Conservation (phyloP, 1,140 invertebrate genomes). For the Calycopis cecrops region DNA sequence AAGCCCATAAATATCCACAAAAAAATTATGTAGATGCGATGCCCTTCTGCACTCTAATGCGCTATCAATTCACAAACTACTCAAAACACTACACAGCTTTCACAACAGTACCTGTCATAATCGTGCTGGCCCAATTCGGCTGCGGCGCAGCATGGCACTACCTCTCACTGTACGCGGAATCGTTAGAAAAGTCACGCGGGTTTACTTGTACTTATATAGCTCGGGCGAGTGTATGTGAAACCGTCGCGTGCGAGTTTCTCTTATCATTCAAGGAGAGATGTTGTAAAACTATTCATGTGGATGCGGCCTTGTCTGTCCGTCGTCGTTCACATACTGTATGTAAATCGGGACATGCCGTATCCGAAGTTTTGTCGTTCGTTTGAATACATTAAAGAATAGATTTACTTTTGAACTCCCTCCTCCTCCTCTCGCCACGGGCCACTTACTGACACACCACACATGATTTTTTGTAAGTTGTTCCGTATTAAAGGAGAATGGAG, state of each 20-base stretch:
- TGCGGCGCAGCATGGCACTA: too few relatives aligned
- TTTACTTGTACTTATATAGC: constrained; percentile 26
- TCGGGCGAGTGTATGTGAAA: constrained; percentile 41
- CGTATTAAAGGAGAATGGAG: too few relatives aligned
- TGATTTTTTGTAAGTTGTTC: too few relatives aligned
- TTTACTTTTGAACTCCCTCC: neutral
- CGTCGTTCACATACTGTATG: constrained; percentile 16
- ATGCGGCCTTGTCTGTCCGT: constrained; percentile 27
- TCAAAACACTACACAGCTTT: too few relatives aligned
- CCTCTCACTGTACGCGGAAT: constrained; percentile 25
- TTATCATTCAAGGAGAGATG: constrained; percentile 54
- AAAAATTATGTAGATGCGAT: too few relatives aligned
- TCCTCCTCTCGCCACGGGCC: too few relatives aligned
- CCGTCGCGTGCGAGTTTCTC: constrained; percentile 61
- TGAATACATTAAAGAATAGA: neutral
- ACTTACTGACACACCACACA: too few relatives aligned
- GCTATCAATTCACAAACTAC: too few relatives aligned
- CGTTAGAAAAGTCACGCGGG: constrained; percentile 20
- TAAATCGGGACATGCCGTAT: constrained; percentile 3
- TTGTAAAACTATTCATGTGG: constrained; percentile 22
- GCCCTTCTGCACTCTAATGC: too few relatives aligned
- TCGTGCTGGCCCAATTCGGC: too few relatives aligned
- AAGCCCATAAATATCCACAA: too few relatives aligned
- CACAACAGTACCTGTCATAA: too few relatives aligned
- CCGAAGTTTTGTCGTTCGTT: neutral